Conservation (phyloP, 2,113 vertebrate species). For the Antechinus stuartii region DNA sequence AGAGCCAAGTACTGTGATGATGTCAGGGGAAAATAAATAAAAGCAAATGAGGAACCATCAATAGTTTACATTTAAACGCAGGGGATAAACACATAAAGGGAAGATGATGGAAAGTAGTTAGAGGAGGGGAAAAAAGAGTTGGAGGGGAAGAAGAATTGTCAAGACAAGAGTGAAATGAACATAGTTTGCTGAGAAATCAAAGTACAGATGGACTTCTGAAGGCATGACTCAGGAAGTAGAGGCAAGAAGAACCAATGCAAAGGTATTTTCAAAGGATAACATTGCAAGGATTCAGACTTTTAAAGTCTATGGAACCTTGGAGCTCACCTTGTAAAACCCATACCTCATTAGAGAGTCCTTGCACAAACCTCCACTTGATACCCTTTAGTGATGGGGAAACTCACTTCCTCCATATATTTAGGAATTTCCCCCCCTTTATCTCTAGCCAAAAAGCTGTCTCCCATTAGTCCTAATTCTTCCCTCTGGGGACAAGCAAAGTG, state of each 20-base stretch:
- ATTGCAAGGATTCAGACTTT: not conserved
- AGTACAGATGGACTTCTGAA: not conserved
- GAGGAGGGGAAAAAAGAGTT: not conserved
- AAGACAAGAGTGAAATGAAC: not conserved
- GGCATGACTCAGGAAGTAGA: not conserved
- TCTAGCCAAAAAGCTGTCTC: not conserved
- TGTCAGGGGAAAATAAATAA: not conserved
- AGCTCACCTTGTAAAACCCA: not conserved
- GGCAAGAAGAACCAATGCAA: not conserved
- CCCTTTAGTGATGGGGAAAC: not conserved
- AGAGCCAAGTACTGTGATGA: too few relatives aligned
- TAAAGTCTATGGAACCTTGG: not conserved
- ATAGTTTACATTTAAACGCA: not conserved
- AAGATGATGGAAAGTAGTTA: not conserved
- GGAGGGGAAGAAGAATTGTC: not conserved
- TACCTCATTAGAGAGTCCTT: not conserved
- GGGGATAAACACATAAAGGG: not conserved
- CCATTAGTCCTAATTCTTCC: not conserved
- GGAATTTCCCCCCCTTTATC: not conserved
- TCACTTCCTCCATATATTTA: not conserved
- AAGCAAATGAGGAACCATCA: not conserved
- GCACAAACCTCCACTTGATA: not conserved
- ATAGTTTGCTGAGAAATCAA: not conserved
- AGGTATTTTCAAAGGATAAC: not conserved
- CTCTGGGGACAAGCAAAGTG: not conserved